Conservation (phyloP, 2,113 vertebrate species). For the Varanus salvator region DNA sequence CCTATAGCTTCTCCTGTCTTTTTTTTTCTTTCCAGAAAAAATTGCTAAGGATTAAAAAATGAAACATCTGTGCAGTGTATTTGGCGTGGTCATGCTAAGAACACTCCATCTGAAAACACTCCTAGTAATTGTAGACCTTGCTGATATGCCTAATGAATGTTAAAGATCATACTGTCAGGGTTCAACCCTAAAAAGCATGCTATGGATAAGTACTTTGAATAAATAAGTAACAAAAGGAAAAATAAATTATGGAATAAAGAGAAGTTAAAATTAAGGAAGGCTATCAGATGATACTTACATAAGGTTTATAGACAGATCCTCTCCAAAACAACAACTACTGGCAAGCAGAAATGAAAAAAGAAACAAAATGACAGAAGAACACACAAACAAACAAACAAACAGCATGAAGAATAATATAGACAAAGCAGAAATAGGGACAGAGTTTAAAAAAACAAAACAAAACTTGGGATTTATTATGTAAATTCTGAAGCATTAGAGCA, state of each 20-base stretch:
- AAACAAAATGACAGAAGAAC: constrained; percentile 23
- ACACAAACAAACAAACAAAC: constrained; percentile 34
- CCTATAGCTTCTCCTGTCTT: no score
- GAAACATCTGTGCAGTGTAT: no score
- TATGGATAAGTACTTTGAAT: background rate
- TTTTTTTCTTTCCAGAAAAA: no score
- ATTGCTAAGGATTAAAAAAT: no score
- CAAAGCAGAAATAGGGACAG: background rate
- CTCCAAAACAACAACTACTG: constrained; percentile 87
- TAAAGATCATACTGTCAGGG: background rate
- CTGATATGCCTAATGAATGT: no score
- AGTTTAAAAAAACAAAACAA: no score
- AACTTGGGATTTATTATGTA: no score
- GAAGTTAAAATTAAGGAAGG: background rate
- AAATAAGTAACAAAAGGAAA: background rate
- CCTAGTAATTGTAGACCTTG: no score
- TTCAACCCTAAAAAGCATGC: background rate
- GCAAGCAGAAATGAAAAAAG: constrained; percentile 48
- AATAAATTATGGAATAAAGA: background rate
- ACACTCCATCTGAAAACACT: no score
- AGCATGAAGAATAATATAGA: background rate
- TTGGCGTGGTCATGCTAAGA: no score
- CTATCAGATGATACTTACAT: constrained; percentile 81
- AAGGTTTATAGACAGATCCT: constrained; percentile 80
- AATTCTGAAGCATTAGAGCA: background rate